Percentiles rank a stretch among this genome's conserved stretches.
phyloP scores from a whole-genome alignment of 2,888 invertebrate species.

The Yponomeuta cagnagella region DNA sequence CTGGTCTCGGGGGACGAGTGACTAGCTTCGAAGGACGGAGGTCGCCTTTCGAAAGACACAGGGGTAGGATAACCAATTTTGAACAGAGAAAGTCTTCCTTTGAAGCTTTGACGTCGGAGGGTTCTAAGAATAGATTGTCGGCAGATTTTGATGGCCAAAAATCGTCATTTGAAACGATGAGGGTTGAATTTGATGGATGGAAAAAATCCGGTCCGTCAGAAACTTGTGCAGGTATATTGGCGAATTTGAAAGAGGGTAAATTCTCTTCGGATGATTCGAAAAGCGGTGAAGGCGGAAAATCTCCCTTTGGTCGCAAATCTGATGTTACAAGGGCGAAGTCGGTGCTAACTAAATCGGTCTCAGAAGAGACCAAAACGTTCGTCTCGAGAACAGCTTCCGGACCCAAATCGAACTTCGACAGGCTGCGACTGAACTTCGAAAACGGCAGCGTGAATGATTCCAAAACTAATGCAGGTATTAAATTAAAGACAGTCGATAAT shows the following conservation, averaged over 20 bases:
- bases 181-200: not conserved
- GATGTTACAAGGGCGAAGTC: not conserved
- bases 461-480: not conserved
- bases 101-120: not conserved
- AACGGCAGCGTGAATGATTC: conserved; percentile 23
- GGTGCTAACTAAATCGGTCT: not conserved
- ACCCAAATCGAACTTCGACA: conserved; percentile 36
- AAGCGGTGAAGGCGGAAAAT: not conserved
- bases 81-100: not conserved
- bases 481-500: not conserved
- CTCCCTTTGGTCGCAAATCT: not conserved
- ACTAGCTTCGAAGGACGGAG: not conserved
- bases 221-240: not conserved
- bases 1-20: not conserved
- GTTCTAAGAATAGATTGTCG: not conserved
- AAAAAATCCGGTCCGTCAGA: not conserved
- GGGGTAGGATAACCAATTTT: not conserved
- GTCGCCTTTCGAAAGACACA: not conserved
- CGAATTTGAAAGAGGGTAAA: not conserved
- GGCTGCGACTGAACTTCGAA: conserved; percentile 51
- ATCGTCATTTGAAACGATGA: not conserved
- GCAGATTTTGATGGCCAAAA: not conserved
- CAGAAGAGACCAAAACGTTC: not conserved
- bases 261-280: not conserved
- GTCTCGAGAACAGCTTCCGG: conserved; percentile 24